Conservation (phyloP, 1,140 invertebrate genomes). For the Lepidurus arcticus region DNA sequence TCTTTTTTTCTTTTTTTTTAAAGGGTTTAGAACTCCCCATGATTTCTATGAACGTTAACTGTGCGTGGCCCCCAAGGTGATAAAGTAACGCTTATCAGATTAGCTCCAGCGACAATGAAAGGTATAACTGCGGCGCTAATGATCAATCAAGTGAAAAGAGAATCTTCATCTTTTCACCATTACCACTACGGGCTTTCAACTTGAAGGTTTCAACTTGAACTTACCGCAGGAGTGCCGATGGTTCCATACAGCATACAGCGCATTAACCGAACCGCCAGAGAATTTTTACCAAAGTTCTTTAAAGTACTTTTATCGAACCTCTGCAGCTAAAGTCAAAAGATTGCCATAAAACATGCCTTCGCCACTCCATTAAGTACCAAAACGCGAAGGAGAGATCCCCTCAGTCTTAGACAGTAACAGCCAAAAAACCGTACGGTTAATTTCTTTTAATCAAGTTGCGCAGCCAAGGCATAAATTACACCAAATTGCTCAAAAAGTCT, state of each 20-base stretch:
- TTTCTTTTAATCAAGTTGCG: conserved; percentile 4
- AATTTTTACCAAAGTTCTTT: not conserved
- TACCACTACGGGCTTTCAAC: too few species aligned
- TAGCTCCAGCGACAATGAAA: conserved; percentile 18
- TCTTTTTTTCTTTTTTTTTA: not conserved
- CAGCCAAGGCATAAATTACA: not conserved
- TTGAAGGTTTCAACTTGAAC: too few species aligned
- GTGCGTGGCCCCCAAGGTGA: not conserved
- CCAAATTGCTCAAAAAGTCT: not conserved
- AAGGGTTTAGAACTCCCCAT: not conserved
- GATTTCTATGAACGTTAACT: not conserved
- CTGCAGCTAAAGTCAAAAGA: conserved; percentile 16
- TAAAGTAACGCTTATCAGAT: conserved; percentile 13
- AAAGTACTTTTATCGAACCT: not conserved
- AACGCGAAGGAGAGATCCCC: not conserved
- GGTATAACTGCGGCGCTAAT: conserved; percentile 12
- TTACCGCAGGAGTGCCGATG: too few species aligned
- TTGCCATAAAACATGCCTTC: not conserved
- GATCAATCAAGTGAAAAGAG: not conserved
- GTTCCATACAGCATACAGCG: too few species aligned
- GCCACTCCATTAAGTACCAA: conserved; percentile 1
- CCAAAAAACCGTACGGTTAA: not conserved
- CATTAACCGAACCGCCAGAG: not conserved
- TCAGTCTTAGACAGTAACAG: not conserved
- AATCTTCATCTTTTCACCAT: not conserved